Conservation (phyloP, 2,888 invertebrate species). For the Heliconius ethilla region DNA sequence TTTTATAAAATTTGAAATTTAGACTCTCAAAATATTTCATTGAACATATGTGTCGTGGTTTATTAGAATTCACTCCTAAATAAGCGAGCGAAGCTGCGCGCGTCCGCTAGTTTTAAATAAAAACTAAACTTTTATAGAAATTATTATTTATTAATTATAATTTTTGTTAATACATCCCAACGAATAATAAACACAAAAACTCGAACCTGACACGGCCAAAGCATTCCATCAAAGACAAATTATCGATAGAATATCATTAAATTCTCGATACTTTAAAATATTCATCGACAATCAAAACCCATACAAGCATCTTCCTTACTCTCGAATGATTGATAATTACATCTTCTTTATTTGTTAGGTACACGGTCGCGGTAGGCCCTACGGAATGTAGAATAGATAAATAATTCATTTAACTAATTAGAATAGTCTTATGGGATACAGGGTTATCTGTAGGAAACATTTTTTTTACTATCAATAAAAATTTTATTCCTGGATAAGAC, state of each 20-base stretch:
- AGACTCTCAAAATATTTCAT: no score
- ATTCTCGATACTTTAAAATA: constrained; percentile 29
- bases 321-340: constrained; percentile 44
- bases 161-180: neutral
- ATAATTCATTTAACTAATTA: constrained; percentile 51
- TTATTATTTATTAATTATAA: neutral
- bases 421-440: constrained; percentile 46
- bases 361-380: constrained; percentile 46
- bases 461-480: constrained; percentile 23
- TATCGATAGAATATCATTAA: constrained; percentile 30
- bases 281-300: constrained; percentile 21
- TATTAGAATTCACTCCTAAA: no score
- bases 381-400: constrained; percentile 46
- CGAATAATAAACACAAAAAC: neutral
- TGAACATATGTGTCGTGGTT: no score
- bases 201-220: neutral
- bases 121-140: no score
- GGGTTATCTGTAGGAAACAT: constrained; percentile 28
- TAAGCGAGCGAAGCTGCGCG: no score
- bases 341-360: constrained; percentile 37
- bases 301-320: constrained; percentile 27
- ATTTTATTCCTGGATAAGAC: neutral
- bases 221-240: constrained; percentile 25
- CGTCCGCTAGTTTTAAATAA: no score
- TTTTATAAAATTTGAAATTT: no score